A percentile compares a stretch with the other conserved stretches of the same genome.
phyloP scores from a whole-genome alignment of 1,140 invertebrate species.

The Dendrolimus punctatus region DNA sequence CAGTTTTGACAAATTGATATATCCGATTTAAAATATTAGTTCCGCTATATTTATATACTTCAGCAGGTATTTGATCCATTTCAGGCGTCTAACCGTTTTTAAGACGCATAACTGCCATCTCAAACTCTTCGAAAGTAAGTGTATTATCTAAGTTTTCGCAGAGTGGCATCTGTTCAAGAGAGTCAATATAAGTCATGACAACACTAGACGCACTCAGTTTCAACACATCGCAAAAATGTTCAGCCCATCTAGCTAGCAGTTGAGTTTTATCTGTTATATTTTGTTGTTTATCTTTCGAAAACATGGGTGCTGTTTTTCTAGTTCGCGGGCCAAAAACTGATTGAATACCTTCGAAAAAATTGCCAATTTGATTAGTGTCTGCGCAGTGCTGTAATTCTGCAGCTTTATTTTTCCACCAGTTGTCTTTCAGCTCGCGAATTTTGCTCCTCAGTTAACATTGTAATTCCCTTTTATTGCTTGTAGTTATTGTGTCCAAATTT shows the following conservation, averaged over 20 bases:
- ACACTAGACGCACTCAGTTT: constrained; percentile 10
- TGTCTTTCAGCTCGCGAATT: constrained; percentile 17
- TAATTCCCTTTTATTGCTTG: background rate
- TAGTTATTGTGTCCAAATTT: background rate
- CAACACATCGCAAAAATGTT: constrained; percentile 17
- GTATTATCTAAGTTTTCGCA: too few species aligned
- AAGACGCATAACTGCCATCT: constrained; percentile 4
- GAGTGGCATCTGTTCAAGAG: constrained; percentile 7
- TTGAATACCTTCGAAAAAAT: constrained; percentile 13
- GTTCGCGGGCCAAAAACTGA: too few species aligned
- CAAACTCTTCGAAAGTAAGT: constrained; percentile 13
- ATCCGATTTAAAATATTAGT: too few species aligned
- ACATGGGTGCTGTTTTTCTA: constrained; percentile 14
- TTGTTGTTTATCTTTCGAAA: constrained; percentile 8
- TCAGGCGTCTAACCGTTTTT: constrained; percentile 18
- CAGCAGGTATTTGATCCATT: constrained; percentile 9
- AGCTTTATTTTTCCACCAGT: constrained; percentile 15
- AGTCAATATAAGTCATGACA: constrained; percentile 9
- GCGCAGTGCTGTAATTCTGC: constrained; percentile 15
- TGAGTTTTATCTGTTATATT: too few species aligned
- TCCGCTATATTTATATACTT: too few species aligned
- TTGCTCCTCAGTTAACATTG: constrained; percentile 7
- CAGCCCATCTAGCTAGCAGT: constrained; percentile 11
- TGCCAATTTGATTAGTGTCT: constrained; percentile 15
- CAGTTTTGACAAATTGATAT: too few species aligned